Conservation (phyloP, 1,140 invertebrate species). For the Cotesia vestalis region DNA sequence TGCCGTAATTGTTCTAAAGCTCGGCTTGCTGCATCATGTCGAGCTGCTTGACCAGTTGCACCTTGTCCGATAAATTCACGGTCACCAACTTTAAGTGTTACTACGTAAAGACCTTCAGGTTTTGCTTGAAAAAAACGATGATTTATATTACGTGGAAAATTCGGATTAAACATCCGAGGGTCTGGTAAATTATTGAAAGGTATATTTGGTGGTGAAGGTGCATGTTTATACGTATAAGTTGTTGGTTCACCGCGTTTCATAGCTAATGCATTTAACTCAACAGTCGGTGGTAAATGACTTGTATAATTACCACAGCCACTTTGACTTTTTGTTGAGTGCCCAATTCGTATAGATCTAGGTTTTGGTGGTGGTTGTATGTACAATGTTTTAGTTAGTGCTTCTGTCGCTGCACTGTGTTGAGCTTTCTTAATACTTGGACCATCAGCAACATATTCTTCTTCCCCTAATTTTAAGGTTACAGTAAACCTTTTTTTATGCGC, state of each 20-base stretch:
- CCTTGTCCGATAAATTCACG: slow-evolving; percentile 89
- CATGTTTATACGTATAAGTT: slow-evolving; percentile 78
- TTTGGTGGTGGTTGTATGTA: slow-evolving; percentile 86
- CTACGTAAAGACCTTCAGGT: slow-evolving; percentile 58
- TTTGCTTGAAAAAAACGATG: slow-evolving; percentile 52
- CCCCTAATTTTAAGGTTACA: slow-evolving; percentile 91
- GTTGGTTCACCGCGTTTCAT: slow-evolving; percentile 94
- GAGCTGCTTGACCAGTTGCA: slow-evolving; percentile 83
- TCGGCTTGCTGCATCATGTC: slow-evolving; percentile 87
- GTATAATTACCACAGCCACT: slow-evolving; percentile 53
- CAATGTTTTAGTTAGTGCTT: slow-evolving; percentile 84
- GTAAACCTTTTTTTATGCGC: slow-evolving; percentile 98
- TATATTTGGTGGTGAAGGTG: slow-evolving; percentile 63
- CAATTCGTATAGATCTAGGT: slow-evolving; percentile 62
- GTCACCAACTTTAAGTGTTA: slow-evolving; percentile 74
- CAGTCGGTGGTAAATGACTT: slow-evolving; percentile 89
- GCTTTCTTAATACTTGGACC: slow-evolving; percentile 98
- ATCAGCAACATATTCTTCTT: slow-evolving; percentile 86
- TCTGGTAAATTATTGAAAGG: slow-evolving; percentile 56
- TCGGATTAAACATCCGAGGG: slow-evolving; percentile 55
- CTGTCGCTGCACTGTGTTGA: slow-evolving; percentile 91
- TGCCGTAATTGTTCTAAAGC: slow-evolving; percentile 77
- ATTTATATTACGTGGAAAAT: slow-evolving; percentile 55
- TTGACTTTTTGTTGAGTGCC: slow-evolving; percentile 55
- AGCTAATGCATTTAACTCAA: slow-evolving; percentile 92